Conservation (phyloP, 2,888 invertebrate species). For the Protonemura montana region DNA sequence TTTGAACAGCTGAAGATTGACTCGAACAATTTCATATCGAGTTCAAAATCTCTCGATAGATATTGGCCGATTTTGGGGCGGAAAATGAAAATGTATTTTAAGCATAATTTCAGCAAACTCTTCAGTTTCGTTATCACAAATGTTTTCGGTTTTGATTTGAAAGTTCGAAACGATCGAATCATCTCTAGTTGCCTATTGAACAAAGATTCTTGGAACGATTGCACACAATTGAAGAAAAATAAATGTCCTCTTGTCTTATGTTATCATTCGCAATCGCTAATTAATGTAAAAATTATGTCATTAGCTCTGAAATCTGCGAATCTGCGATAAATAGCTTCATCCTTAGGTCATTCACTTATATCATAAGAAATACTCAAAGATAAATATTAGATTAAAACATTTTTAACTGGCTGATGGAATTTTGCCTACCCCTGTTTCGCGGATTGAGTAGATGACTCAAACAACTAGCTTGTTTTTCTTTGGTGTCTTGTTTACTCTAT, state of each 20-base stretch:
- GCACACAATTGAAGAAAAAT: neutral
- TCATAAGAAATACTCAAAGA: too few relatives aligned
- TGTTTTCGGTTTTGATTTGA: neutral
- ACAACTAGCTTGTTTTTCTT: neutral
- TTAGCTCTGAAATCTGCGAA: neutral
- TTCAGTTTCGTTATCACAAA: neutral
- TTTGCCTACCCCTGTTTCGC: neutral
- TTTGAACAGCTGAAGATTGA: too few relatives aligned
- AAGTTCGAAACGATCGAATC: neutral
- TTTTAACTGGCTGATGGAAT: neutral
- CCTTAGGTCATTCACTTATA: neutral
- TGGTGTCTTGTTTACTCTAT: neutral
- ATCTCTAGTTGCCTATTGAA: neutral
- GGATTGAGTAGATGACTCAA: neutral
- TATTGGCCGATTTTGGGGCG: too few relatives aligned
- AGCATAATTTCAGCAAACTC: too few relatives aligned
- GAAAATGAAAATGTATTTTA: too few relatives aligned
- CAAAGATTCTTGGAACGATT: neutral
- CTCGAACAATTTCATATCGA: too few relatives aligned
- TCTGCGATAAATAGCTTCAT: neutral
- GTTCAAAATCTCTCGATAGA: too few relatives aligned
- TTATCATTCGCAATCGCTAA: neutral
- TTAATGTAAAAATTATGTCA: neutral
- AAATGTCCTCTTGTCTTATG: neutral
- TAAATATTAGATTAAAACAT: too few relatives aligned